A percentile compares a stretch with the other conserved stretches of the same genome.
These are phyloP conservation scores for Tetranychus cinnabarinus DNA, from an alignment of 1,140 invertebrate genomes.

Conservation along the genomic window DNA sequence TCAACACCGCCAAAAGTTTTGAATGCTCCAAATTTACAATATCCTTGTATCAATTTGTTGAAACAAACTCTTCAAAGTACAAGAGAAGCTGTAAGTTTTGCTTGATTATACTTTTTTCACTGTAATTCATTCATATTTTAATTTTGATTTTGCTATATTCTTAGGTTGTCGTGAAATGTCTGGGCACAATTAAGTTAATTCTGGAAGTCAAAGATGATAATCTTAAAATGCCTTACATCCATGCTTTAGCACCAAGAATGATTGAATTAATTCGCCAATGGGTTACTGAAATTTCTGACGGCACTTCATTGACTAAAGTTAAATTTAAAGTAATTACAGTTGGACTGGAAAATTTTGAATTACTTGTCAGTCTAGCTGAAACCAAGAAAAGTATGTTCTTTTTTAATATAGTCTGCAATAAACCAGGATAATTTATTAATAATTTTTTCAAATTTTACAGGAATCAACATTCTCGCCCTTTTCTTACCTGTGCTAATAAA, in stretches of 20 bases:
- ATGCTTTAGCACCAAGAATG: slow-evolving; percentile 37
- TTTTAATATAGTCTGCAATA: not conserved
- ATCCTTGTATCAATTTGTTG: slow-evolving; percentile 80
- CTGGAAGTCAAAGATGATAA: slow-evolving; percentile 40
- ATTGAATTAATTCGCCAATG: slow-evolving; percentile 15
- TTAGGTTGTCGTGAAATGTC: slow-evolving; percentile 45
- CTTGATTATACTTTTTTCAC: not conserved
- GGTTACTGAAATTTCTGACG: not conserved
- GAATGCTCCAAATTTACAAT: slow-evolving; percentile 50
- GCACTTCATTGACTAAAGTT: slow-evolving; percentile 7
- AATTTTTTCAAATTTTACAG: slow-evolving; percentile 26
- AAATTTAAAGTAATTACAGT: slow-evolving; percentile 23
- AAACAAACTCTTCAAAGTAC: slow-evolving; percentile 55
- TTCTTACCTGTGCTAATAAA: slow-evolving; percentile 67
- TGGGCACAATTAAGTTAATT: slow-evolving; percentile 47
- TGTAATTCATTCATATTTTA: no score
- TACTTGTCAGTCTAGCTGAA: slow-evolving; percentile 43
- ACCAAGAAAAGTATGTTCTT: slow-evolving; percentile 44
- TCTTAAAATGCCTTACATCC: slow-evolving; percentile 51
- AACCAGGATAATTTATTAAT: not conserved
- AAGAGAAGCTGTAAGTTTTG: slow-evolving; percentile 35
- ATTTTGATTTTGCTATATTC: not conserved
- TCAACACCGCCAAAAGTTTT: slow-evolving; percentile 50
- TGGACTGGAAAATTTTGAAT: slow-evolving; percentile 38
- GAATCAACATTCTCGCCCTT: slow-evolving; percentile 61